These are phyloP conservation scores for Eledona agricola DNA, from an alignment of 2,888 invertebrate genomes.

Conservation along the genomic window DNA sequence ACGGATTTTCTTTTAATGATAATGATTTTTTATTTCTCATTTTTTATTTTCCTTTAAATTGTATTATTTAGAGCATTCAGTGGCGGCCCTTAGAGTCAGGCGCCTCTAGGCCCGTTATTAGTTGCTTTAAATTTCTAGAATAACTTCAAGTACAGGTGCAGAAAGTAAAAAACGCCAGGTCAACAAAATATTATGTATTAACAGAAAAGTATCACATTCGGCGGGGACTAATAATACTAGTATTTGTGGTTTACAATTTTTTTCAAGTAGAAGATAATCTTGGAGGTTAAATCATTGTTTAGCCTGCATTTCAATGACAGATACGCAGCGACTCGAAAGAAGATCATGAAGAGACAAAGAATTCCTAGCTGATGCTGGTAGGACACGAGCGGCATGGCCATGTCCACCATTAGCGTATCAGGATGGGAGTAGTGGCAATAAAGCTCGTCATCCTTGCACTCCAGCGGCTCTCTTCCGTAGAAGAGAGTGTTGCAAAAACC, in stretches of 20 bases:
- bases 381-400: conserved; percentile 66
- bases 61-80: no score
- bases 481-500: conserved; percentile 69
- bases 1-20: no score
- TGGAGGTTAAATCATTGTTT: conserved; percentile 67
- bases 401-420: conserved; percentile 69
- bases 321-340: conserved; percentile 67
- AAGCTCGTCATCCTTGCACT: conserved; percentile 67
- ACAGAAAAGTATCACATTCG: no score
- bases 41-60: no score
- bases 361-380: conserved; percentile 68
- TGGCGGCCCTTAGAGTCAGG: no score
- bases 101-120: no score
- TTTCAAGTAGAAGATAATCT: conserved; percentile 66
- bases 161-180: no score
- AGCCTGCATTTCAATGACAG: conserved; percentile 68
- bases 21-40: no score
- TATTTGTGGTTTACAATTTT: conserved; percentile 67
- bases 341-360: conserved; percentile 66
- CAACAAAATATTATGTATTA: no score
- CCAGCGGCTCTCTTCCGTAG: conserved; percentile 67
- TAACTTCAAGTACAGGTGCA: no score
- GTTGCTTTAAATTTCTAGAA: no score
- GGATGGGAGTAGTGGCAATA: conserved; percentile 70
- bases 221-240: no score